These are phyloP conservation scores for Salvelinus alpinus DNA, from an alignment of 2,113 vertebrate species.

Conservation along the genomic window DNA sequence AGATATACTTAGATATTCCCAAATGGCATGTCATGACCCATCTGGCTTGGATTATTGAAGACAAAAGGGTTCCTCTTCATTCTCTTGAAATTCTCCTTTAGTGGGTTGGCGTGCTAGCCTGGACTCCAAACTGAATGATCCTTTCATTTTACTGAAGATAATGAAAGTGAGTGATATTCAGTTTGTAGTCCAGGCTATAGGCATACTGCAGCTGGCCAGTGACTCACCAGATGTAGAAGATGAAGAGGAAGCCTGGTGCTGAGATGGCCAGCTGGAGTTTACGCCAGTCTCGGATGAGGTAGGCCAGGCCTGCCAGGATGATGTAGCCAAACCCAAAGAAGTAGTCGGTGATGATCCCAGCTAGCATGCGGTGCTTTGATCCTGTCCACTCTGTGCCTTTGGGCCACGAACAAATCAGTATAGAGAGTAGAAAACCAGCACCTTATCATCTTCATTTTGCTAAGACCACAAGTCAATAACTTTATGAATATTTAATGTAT, in stretches of 20 bases:
- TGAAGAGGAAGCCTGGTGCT: conserved; percentile 66
- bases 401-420: background rate
- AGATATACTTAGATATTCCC: background rate
- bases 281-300: conserved; percentile 53
- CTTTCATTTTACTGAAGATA: too few relatives aligned
- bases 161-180: too few relatives aligned
- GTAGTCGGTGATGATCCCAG: conserved; percentile 60
- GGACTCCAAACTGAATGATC: too few relatives aligned
- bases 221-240: conserved; percentile 72
- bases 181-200: too few relatives aligned
- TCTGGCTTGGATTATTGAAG: too few relatives aligned
- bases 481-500: background rate
- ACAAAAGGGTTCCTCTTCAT: too few relatives aligned
- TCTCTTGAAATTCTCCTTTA: too few relatives aligned
- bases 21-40: background rate
- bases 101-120: too few relatives aligned
- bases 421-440: background rate
- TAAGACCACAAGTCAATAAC: too few relatives aligned
- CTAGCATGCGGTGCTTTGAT: conserved; percentile 10
- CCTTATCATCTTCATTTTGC: background rate
- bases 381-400: conserved; percentile 74
- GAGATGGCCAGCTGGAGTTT: conserved; percentile 64
- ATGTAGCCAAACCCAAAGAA: conserved; percentile 68
- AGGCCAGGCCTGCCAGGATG: conserved; percentile 54
- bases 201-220: too few relatives aligned